Evolutionary conservation across 1,140 invertebrate genomes (phyloP).

Genomic region (Eciton burchellii): DNA sequence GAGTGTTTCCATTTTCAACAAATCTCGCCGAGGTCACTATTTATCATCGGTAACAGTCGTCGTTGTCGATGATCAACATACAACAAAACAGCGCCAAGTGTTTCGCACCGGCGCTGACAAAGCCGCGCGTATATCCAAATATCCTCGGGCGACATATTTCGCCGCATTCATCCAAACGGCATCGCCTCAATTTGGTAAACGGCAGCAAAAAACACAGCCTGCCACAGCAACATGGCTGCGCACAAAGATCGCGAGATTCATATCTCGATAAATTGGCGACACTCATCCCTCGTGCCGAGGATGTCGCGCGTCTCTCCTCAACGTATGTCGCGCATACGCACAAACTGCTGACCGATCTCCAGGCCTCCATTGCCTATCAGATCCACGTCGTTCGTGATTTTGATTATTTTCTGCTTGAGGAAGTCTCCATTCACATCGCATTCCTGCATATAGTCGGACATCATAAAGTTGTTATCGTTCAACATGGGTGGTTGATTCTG

Average conservation of each 20-base stretch:
- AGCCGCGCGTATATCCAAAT: slow-evolving; percentile 77
- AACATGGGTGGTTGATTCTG: slow-evolving; percentile 77
- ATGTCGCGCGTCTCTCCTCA: slow-evolving; percentile 74
- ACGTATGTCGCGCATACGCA: slow-evolving; percentile 83
- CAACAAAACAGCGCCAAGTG: slow-evolving; percentile 75
- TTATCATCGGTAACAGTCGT: slow-evolving; percentile 41
- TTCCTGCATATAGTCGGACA: slow-evolving; percentile 76
- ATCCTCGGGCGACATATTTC: slow-evolving; percentile 45
- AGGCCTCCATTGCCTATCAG: slow-evolving; percentile 71
- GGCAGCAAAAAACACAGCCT: slow-evolving; percentile 80
- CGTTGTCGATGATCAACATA: slow-evolving; percentile 55
- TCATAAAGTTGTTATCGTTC: slow-evolving; percentile 76
- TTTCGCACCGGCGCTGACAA: slow-evolving; percentile 80
- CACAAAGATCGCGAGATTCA: slow-evolving; percentile 84
- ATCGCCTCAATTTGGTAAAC: slow-evolving; percentile 69
- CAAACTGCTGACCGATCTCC: slow-evolving; percentile 80
- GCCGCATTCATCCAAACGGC: slow-evolving; percentile 37
- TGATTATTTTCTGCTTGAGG: slow-evolving; percentile 78
- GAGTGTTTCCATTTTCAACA: slow-evolving; percentile 65
- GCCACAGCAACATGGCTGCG: slow-evolving; percentile 66
- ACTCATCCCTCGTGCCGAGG: slow-evolving; percentile 55
- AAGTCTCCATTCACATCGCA: slow-evolving; percentile 74
- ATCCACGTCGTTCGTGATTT: slow-evolving; percentile 76
- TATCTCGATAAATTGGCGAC: slow-evolving; percentile 80
- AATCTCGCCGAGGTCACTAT: slow-evolving; percentile 49